These are phyloP conservation scores for Hemibagrus wyckioides DNA, from an alignment of 2,113 vertebrate species.

Conservation along the genomic window DNA sequence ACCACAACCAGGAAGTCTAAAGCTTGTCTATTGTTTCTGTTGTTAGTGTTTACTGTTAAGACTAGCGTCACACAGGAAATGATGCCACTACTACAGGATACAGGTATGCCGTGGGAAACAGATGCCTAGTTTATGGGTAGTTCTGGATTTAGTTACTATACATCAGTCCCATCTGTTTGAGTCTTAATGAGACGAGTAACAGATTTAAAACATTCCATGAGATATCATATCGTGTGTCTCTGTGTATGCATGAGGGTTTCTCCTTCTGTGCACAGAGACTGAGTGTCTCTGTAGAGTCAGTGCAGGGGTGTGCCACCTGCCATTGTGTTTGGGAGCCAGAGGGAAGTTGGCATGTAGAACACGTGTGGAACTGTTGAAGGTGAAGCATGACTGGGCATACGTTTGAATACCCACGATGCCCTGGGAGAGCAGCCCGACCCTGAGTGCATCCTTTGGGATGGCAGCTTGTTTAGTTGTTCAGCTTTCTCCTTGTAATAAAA, in stretches of 20 bases:
- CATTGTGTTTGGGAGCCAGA: conserved; percentile 8
- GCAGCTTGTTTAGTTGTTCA: conserved; percentile 19
- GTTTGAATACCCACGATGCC: conserved; percentile 44
- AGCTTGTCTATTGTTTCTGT: not conserved
- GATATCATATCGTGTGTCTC: not conserved
- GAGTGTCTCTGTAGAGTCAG: conserved; percentile 30
- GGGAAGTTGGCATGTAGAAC: conserved; percentile 42
- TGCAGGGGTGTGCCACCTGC: not conserved
- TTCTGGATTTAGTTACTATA: not conserved
- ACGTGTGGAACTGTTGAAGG: conserved; percentile 32
- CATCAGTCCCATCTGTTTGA: not conserved
- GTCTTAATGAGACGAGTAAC: conserved; percentile 3
- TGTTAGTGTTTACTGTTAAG: not conserved
- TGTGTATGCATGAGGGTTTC: conserved; percentile 6
- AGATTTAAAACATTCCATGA: not conserved
- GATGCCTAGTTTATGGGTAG: not conserved
- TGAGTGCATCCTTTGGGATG: conserved; percentile 12
- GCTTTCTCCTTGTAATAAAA: conserved; percentile 21
- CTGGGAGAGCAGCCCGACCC: conserved; percentile 31
- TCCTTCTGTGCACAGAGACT: conserved; percentile 7
- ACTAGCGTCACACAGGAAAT: not conserved
- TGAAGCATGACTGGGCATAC: conserved; percentile 53
- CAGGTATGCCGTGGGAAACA: not conserved
- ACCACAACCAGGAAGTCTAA: not conserved
- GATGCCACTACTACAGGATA: not conserved